Evolutionary conservation across 2,888 invertebrate species (phyloP).

Genomic region (Trichogramma dendrolimi): DNA sequence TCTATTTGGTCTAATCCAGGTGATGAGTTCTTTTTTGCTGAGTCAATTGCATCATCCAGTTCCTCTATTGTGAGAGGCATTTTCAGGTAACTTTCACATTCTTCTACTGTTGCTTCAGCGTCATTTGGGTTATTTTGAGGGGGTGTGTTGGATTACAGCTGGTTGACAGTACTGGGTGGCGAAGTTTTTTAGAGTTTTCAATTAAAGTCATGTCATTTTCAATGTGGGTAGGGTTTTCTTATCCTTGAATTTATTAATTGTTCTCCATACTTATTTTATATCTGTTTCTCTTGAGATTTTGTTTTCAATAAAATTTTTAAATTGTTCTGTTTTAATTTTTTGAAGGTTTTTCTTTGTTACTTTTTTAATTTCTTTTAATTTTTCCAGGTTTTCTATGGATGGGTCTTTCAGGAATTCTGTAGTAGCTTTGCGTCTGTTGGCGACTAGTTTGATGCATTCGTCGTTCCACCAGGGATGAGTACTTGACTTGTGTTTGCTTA

Average conservation of each 20-base stretch:
- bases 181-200: background rate
- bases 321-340: background rate
- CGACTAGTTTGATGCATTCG: too few species aligned
- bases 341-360: background rate
- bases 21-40: background rate
- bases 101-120: too few species aligned
- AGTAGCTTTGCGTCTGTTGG: too few species aligned
- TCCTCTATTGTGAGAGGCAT: background rate
- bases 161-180: background rate
- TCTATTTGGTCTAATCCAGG: slow-evolving; percentile 10
- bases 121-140: background rate
- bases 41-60: background rate
- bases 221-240: background rate
- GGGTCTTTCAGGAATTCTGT: too few species aligned
- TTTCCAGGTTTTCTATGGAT: background rate
- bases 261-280: background rate
- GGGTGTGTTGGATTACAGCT: too few species aligned
- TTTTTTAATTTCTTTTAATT: background rate
- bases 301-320: background rate
- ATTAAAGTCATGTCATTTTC: background rate
- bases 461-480: too few species aligned
- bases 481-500: too few species aligned
- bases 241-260: slow-evolving; percentile 1
- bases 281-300: background rate
- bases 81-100: background rate